Conservation (phyloP, 2,888 invertebrate genomes). For the Orthosia cruda region DNA sequence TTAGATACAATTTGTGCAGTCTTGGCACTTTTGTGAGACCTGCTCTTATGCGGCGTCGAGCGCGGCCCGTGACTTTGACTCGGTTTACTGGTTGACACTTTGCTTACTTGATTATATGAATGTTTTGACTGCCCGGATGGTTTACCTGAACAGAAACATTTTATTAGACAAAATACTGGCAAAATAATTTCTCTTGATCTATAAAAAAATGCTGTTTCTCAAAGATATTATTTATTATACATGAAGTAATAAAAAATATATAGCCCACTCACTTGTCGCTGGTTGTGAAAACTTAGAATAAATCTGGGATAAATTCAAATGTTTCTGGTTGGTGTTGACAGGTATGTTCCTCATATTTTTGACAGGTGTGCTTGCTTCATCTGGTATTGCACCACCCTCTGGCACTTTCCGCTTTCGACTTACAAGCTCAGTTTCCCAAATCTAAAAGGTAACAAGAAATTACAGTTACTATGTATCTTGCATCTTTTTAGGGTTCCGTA, state of each 20-base stretch:
- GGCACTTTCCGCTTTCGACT: constrained; percentile 88
- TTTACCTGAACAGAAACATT: constrained; percentile 82
- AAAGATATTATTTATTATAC: neutral
- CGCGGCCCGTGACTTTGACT: constrained; percentile 82
- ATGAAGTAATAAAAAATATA: neutral
- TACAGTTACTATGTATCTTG: neutral
- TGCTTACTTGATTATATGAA: constrained; percentile 91
- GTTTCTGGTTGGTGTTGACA: constrained; percentile 87
- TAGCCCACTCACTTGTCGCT: constrained; percentile 81
- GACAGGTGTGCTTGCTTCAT: constrained; percentile 81
- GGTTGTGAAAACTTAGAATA: constrained; percentile 90
- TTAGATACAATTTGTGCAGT: constrained; percentile 71
- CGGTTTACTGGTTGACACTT: constrained; percentile 90
- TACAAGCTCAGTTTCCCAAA: constrained; percentile 88
- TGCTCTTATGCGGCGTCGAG: constrained; percentile 79
- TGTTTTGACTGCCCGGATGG: constrained; percentile 89
- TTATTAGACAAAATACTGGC: neutral
- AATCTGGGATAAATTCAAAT: constrained; percentile 89
- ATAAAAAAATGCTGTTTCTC: neutral
- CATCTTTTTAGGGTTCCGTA: no score
- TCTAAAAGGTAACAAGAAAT: constrained; percentile 71
- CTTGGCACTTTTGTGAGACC: constrained; percentile 78
- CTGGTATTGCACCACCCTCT: constrained; percentile 81
- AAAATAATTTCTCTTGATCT: neutral
- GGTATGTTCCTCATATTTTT: constrained; percentile 88